Conservation (phyloP, 2,888 invertebrate species). For the Spilosoma lubricipeda region DNA sequence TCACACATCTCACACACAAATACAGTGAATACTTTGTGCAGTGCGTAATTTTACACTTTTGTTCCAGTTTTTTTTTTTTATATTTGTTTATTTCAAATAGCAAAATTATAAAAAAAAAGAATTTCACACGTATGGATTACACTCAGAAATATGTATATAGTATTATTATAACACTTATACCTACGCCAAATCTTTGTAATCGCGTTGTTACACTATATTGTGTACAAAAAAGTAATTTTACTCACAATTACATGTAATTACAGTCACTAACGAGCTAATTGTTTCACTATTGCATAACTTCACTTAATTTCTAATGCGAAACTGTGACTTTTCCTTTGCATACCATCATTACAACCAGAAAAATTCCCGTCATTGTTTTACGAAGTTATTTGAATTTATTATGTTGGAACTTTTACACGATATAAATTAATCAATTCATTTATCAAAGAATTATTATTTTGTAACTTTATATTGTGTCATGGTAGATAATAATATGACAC, state of each 20-base stretch:
- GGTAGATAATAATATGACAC: neutral
- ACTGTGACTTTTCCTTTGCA: constrained; percentile 66
- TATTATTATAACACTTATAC: neutral
- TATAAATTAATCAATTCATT: neutral
- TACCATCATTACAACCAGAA: constrained; percentile 41
- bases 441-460: neutral
- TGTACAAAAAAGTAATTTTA: constrained; percentile 37
- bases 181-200: neutral
- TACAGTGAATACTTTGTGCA: neutral
- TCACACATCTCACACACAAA: too few species aligned
- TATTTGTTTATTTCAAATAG: neutral
- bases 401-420: constrained; percentile 41
- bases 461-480: neutral
- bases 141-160: neutral
- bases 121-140: neutral
- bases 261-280: constrained; percentile 52
- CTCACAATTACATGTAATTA: constrained; percentile 47
- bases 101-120: neutral
- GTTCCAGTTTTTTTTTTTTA: neutral
- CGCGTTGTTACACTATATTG: constrained; percentile 14
- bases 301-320: constrained; percentile 60
- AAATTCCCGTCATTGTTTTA: constrained; percentile 62
- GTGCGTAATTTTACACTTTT: neutral
- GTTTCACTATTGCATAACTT: constrained; percentile 60
- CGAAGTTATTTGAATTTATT: constrained; percentile 41